Evolutionary conservation across 2,888 invertebrate species (phyloP).

Genomic region (Gnatocerus cornutus): DNA sequence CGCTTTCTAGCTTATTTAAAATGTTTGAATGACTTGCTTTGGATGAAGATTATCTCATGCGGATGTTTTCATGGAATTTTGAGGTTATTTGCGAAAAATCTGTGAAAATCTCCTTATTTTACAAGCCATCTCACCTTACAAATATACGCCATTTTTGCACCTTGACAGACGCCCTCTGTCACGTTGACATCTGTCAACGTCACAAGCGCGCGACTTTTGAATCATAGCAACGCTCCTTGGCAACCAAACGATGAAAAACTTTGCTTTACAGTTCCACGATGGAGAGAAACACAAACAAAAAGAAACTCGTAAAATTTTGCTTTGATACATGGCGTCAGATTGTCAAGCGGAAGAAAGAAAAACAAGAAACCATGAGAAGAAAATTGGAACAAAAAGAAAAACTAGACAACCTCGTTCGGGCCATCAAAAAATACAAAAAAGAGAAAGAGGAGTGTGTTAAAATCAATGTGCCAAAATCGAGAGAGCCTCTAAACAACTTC

Average conservation of each 20-base stretch:
- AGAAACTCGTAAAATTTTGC: slow-evolving; percentile 51
- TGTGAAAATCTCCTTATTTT: slow-evolving; percentile 17
- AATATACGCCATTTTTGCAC: slow-evolving; percentile 44
- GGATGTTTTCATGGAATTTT: slow-evolving; percentile 4
- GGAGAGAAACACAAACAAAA: slow-evolving; percentile 9
- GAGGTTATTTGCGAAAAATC: slow-evolving; percentile 16
- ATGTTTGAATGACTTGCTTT: not conserved
- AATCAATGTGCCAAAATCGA: not conserved
- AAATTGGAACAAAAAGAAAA: slow-evolving; percentile 57
- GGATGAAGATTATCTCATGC: not conserved
- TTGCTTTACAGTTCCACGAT: not conserved
- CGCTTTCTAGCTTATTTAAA: not conserved
- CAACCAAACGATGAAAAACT: slow-evolving; percentile 9
- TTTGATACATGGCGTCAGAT: slow-evolving; percentile 57
- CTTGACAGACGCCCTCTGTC: slow-evolving; percentile 26
- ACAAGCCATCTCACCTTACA: slow-evolving; percentile 48
- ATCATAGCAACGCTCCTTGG: slow-evolving; percentile 22
- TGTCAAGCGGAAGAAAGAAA: slow-evolving; percentile 52
- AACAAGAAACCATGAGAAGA: slow-evolving; percentile 33
- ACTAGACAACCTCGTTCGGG: slow-evolving; percentile 61
- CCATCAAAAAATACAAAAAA: slow-evolving; percentile 56
- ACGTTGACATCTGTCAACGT: slow-evolving; percentile 19
- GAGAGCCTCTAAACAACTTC: slow-evolving; percentile 46
- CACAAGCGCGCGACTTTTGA: slow-evolving; percentile 44
- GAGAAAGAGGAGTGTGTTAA: slow-evolving; percentile 14